Base-by-base conservation (phyloP, 2,888 invertebrate species). In the Tanytarsus gracilentus region DNA sequence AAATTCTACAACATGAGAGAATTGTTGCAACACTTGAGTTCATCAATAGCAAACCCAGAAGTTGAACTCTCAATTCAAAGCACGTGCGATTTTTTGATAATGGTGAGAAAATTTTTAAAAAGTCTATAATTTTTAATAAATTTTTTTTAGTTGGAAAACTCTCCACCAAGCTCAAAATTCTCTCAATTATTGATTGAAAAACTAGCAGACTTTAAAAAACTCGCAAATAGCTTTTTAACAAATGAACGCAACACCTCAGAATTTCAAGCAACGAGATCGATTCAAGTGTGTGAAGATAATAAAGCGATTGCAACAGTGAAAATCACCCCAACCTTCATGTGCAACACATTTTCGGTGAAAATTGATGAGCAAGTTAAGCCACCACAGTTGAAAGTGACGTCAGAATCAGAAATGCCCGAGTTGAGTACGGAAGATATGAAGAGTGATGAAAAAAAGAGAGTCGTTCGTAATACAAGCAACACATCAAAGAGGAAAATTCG, bases 271-370 rank as follows among this genome's bases (percentile, higher is more conserved):
- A 61, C 36, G 21, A 50, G 27, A 26, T 29, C 50, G 9, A 49
- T 51, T 26, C 51, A 51, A 40, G 39, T 51, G 5, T 63, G 66
- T 44, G 73, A 70, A 36, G 73, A 74, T 27, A 61, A 29, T 26
- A 56, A 30, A 39, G 61, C 50, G 8, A 29, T 62, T 9, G 64
- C 64, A 2, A 64, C 62, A 2, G 61, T 64, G 6, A 61, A 62
- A 40, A 62, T 62, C 18, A 63, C 61, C 7, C 64, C 65, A 21
- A 62, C 61, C 40, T 56, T 56, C 18, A 36, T 56, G 14, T 56
- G 56, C 27, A 56, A 56, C 14, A n/a, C n/a, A n/a, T n/a, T n/a
- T 23, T 56, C 56, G 6, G 56, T 56, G 2, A 39, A 40, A 26
- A 23, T 44, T 14, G 33, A 56, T 18, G 40, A 56, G 18, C 8